Conservation (phyloP, 2,797 vertebrate genomes). For the Tangara arthus region DNA sequence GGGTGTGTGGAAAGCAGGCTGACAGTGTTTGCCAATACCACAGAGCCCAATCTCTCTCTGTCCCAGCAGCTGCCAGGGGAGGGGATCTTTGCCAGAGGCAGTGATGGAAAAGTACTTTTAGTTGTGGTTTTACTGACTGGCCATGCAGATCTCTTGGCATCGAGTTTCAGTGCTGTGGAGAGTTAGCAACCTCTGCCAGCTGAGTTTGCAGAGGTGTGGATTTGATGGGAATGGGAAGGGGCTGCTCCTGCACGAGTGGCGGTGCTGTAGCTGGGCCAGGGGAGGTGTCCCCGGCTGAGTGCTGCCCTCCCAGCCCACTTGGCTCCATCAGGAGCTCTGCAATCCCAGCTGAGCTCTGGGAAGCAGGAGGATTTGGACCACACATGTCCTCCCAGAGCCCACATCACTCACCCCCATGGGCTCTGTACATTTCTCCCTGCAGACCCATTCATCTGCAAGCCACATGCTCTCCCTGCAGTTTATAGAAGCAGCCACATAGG, state of each 20-base stretch:
- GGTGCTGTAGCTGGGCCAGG: not conserved
- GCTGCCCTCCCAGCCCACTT: accelerated
- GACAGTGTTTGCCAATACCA: not conserved
- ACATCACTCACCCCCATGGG: accelerated
- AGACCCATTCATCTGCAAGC: not conserved
- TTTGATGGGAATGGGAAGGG: not conserved
- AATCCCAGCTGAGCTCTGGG: not conserved
- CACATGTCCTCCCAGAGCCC: not conserved
- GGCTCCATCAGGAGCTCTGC: not conserved
- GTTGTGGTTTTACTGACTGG: not conserved
- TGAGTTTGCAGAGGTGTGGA: not conserved
- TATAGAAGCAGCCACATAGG: not conserved
- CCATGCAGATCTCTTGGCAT: not conserved
- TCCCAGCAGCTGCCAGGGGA: not conserved
- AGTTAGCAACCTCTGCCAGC: not conserved
- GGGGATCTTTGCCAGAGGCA: not conserved
- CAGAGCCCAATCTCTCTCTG: not conserved
- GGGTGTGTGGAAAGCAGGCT: not conserved
- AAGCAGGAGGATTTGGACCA: not conserved
- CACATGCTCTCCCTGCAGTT: not conserved
- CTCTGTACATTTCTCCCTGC: not conserved
- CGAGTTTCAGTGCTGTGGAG: not conserved
- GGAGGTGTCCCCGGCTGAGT: not conserved
- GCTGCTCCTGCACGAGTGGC: not conserved
- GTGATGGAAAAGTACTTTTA: not conserved